Percentiles rank a stretch among this genome's conserved stretches.
These are phyloP conservation scores for Drosophila murphyi DNA, from an alignment of 1,140 invertebrate genomes.

Conservation along the genomic window DNA sequence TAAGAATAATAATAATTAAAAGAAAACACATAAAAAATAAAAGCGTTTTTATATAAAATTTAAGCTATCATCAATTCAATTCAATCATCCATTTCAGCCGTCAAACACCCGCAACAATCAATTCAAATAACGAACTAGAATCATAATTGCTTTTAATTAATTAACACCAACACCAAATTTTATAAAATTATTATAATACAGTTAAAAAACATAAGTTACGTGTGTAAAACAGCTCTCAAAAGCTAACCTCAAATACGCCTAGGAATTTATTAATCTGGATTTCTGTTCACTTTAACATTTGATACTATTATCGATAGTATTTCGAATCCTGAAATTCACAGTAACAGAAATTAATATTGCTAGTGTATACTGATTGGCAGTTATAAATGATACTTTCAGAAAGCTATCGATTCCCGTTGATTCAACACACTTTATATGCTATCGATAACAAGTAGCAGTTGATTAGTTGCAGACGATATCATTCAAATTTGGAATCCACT, in stretches of 20 bases:
- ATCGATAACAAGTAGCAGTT: background rate
- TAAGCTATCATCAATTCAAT: background rate
- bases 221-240: conserved; percentile 1
- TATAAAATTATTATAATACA: conserved; percentile 7
- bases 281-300: no score
- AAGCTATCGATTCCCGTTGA: no score
- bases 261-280: background rate
- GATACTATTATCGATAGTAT: no score
- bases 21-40: conserved; percentile 1
- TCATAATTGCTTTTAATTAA: background rate
- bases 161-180: conserved; percentile 7
- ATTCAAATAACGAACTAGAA: conserved; percentile 9
- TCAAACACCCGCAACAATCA: conserved; percentile 18
- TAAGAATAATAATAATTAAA: background rate
- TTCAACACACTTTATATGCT: background rate
- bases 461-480: no score
- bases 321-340: no score
- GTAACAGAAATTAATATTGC: no score
- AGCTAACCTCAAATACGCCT: background rate
- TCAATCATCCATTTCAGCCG: background rate
- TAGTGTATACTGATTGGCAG: background rate
- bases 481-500: no score
- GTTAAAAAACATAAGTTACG: background rate
- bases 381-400: no score
- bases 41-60: conserved; percentile 1